Percentiles rank a stretch among this genome's conserved stretches.
Conservation (phyloP, 2,888 invertebrate species). For the Globia sparganii region DNA sequence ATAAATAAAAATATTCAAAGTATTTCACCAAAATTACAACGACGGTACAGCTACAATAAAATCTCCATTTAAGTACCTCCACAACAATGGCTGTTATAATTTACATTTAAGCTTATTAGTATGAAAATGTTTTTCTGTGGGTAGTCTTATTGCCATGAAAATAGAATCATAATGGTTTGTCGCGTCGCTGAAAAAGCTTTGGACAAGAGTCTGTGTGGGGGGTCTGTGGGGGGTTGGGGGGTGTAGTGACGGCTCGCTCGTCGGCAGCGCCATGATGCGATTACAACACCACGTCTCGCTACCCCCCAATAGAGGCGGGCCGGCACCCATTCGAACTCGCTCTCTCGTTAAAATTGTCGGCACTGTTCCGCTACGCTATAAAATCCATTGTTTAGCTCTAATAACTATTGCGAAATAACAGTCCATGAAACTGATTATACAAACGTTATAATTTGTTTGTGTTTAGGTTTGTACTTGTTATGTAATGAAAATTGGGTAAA, state of each 20-base stretch:
- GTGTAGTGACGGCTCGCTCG: constrained; percentile 68
- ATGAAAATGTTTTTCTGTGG: constrained; percentile 75
- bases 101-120: constrained; percentile 82
- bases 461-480: constrained; percentile 43
- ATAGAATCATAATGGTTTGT: constrained; percentile 88
- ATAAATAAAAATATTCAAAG: constrained; percentile 1
- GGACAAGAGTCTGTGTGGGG: constrained; percentile 71
- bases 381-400: constrained; percentile 88
- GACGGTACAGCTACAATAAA: constrained; percentile 47
- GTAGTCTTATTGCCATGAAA: constrained; percentile 84
- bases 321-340: constrained; percentile 82
- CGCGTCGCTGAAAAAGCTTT: constrained; percentile 85
- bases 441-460: constrained; percentile 38
- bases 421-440: constrained; percentile 82
- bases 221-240: constrained; percentile 47
- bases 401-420: constrained; percentile 89
- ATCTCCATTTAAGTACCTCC: constrained; percentile 51
- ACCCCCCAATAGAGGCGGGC: constrained; percentile 89
- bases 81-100: constrained; percentile 69
- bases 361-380: constrained; percentile 86
- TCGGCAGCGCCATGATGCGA: constrained; percentile 91
- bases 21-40: constrained; percentile 32
- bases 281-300: constrained; percentile 92
- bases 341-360: constrained; percentile 88
- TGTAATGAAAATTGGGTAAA: constrained; percentile 6